Evolutionary conservation across 2,888 invertebrate genomes (phyloP).

Genomic region (Tetheella fluctuosa): DNA sequence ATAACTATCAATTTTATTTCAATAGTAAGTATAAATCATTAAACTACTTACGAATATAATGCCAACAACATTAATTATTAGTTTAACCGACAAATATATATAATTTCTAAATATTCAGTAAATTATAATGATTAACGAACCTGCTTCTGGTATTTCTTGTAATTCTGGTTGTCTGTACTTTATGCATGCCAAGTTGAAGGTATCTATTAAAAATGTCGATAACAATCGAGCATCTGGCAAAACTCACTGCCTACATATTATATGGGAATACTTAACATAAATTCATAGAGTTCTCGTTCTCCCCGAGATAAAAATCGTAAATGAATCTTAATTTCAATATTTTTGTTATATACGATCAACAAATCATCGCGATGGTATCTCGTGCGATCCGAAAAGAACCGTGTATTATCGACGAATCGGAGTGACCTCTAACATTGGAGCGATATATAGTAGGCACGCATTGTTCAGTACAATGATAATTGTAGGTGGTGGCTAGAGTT

Average conservation of each 20-base stretch:
- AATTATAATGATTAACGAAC: neutral
- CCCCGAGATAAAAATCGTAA: conserved; percentile 71
- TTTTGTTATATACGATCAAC: conserved; percentile 78
- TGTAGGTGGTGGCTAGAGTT: conserved; percentile 80
- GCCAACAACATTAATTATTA: neutral
- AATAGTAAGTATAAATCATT: too few species aligned
- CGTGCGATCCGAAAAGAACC: conserved; percentile 74
- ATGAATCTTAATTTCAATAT: conserved; percentile 82
- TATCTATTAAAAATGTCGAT: neutral
- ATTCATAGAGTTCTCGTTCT: conserved; percentile 36
- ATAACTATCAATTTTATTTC: too few species aligned
- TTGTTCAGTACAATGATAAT: conserved; percentile 77
- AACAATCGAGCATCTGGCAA: conserved; percentile 5
- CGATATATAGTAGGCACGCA: conserved; percentile 71
- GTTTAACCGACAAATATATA: neutral
- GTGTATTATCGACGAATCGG: conserved; percentile 66
- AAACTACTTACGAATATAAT: neutral
- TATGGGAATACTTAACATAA: conserved; percentile 15
- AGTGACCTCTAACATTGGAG: conserved; percentile 76
- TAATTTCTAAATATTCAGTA: neutral
- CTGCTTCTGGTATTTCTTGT: neutral
- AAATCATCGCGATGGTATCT: conserved; percentile 81
- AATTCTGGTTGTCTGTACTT: neutral
- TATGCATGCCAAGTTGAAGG: neutral
- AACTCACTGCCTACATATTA: conserved; percentile 4